Evolutionary conservation across 2,113 vertebrate genomes (phyloP), one percentile per base, ranked within the genome.

Genomic region (Pheucticus melanocephalus): DNA sequence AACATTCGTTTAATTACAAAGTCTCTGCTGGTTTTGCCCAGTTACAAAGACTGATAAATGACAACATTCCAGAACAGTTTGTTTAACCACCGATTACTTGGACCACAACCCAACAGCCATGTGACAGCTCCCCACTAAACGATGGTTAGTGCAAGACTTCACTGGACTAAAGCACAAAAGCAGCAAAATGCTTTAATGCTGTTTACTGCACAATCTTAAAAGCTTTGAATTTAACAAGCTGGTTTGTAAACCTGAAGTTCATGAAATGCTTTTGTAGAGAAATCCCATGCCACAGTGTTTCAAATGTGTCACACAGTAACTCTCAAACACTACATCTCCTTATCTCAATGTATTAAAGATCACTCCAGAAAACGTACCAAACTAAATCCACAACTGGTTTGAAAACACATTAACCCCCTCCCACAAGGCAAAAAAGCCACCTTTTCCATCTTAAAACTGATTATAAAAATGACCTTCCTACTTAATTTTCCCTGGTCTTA

Each of bases 251-350:
- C 37, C 2, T 3, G 0, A 59, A 37, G 14, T 51, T 44, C 65
- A 27, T 9, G 0, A 75, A 63, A 5, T 31, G 15, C 14, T 77
- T 85, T 10, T 24, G 15, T 45, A n/a, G 14, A 71, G 10, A 33
- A 57, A 28, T 23, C n/a, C 39, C 22, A 35, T 16, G 37, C 12
- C 28, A 44, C 0, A 0, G 0, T 8, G 12, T 84, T 82, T 9
- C 11, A n/a, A 56, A 78, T 3, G 1, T 4, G 1, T 5, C 56
- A 42, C 18, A 17, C 8, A 31, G 1, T 14, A 72, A 31, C 24
- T 70, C 35, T 33, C 24, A 14, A 17, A 4, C 68, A 24, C 15
- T 27, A 3, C 7, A 25, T 25, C 39, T 33, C 53, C 31, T 25
- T 21, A 47, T 24, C 37, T 95, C 47, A 27, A 23, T 72, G 3